Evolutionary conservation across 2,797 vertebrate genomes (phyloP).

Genomic region (Silurus lanzhouensis): DNA sequence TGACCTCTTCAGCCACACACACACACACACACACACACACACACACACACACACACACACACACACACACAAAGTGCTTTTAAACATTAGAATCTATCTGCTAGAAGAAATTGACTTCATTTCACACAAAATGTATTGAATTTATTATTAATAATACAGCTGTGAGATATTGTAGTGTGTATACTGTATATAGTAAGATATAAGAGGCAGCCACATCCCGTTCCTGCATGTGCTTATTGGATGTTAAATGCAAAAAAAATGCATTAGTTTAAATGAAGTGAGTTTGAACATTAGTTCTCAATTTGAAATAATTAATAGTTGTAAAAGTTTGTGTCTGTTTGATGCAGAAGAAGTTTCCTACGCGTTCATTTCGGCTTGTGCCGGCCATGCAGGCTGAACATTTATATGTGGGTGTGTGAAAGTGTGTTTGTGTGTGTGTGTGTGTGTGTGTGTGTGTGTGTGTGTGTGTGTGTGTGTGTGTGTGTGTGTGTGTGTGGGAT

Average conservation of each 20-base stretch:
- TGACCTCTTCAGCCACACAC: background rate
- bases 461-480: background rate
- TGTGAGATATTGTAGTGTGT: background rate
- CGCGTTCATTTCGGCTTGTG: background rate
- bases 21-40: background rate
- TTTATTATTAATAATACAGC: background rate
- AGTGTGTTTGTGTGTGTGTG: slow-evolving; percentile 15
- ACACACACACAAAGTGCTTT: background rate
- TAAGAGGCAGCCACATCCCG: background rate
- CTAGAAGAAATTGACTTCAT: background rate
- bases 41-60: background rate
- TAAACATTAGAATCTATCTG: background rate
- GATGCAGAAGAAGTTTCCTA: background rate
- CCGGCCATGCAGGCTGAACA: background rate
- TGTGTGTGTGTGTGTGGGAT: background rate
- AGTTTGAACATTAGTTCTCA: background rate
- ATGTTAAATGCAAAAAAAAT: background rate
- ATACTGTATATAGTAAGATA: background rate
- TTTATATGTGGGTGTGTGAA: slow-evolving; percentile 13
- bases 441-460: slow-evolving; percentile 19
- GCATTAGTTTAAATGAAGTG: background rate
- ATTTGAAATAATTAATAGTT: too few relatives aligned
- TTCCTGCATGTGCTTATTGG: background rate
- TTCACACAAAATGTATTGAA: background rate
- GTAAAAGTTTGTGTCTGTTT: background rate